Conservation (phyloP, 2,888 invertebrate species). For the Protophormia terraenovae region DNA sequence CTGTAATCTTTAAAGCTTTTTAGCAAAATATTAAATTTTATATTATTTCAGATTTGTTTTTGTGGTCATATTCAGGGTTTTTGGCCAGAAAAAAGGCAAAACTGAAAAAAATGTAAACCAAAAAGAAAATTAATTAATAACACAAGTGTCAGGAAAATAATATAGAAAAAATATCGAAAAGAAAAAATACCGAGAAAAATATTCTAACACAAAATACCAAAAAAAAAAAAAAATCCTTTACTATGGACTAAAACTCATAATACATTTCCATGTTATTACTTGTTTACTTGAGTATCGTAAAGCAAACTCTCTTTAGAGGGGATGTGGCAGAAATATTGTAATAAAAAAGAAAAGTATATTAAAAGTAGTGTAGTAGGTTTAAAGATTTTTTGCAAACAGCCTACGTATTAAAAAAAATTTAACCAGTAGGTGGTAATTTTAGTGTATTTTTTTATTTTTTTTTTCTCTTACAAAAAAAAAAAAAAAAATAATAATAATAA, state of each 20-base stretch:
- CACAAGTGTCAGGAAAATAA: constrained; percentile 14
- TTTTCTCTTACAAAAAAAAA: background rate
- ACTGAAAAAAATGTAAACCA: background rate
- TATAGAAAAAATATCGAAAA: background rate
- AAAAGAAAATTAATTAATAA: constrained; percentile 47
- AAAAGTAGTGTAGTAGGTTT: background rate
- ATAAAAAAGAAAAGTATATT: background rate
- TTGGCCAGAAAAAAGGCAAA: background rate
- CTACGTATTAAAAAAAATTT: background rate
- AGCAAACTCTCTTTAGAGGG: background rate
- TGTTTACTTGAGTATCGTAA: background rate
- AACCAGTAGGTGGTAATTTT: constrained; percentile 18
- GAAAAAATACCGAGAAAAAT: background rate
- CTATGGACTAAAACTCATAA: constrained; percentile 2
- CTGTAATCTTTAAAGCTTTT: background rate
- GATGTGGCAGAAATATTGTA: background rate
- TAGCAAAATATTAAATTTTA: background rate
- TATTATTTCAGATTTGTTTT: background rate
- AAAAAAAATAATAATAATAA: background rate
- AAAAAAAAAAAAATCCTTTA: constrained; percentile 25
- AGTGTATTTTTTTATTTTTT: too few species aligned
- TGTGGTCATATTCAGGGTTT: background rate
- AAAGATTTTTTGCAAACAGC: background rate
- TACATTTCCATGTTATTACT: background rate
- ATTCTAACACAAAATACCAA: constrained; percentile 12